Evolutionary conservation across 2,888 invertebrate species (phyloP).

Genomic region (Latrodectus elegans): DNA sequence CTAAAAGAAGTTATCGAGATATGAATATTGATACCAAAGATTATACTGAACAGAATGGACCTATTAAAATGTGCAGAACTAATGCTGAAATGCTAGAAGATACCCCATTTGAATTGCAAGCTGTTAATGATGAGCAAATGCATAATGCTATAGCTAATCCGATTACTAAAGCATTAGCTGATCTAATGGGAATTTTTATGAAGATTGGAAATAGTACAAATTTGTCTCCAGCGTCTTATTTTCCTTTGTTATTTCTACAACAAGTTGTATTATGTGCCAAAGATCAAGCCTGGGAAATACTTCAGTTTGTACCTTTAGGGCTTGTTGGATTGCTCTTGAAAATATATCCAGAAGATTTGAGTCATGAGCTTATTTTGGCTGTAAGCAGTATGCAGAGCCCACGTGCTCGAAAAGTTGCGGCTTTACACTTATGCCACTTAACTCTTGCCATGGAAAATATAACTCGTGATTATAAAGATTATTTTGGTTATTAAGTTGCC

Average conservation of each 20-base stretch:
- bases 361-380: constrained; percentile 83
- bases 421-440: constrained; percentile 89
- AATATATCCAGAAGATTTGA: constrained; percentile 85
- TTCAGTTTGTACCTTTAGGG: constrained; percentile 75
- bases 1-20: constrained; percentile 74
- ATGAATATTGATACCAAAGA: constrained; percentile 73
- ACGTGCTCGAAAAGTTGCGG: constrained; percentile 87
- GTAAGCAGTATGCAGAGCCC: constrained; percentile 86
- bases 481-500: not conserved
- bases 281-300: constrained; percentile 73
- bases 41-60: constrained; percentile 71
- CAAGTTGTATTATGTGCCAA: constrained; percentile 75
- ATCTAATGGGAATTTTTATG: constrained; percentile 75
- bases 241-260: constrained; percentile 75
- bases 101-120: constrained; percentile 68
- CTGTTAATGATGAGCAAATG: constrained; percentile 73
- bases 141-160: constrained; percentile 72
- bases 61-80: constrained; percentile 73
- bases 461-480: constrained; percentile 22
- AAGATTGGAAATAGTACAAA: constrained; percentile 74
- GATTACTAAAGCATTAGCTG: constrained; percentile 75
- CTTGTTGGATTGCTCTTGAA: constrained; percentile 84
- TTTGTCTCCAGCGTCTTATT: constrained; percentile 75
- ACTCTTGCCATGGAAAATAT: constrained; percentile 78
- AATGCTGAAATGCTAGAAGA: constrained; percentile 73